Conservation (phyloP, 2,888 invertebrate species). For the Onthophagus sagittarius region DNA sequence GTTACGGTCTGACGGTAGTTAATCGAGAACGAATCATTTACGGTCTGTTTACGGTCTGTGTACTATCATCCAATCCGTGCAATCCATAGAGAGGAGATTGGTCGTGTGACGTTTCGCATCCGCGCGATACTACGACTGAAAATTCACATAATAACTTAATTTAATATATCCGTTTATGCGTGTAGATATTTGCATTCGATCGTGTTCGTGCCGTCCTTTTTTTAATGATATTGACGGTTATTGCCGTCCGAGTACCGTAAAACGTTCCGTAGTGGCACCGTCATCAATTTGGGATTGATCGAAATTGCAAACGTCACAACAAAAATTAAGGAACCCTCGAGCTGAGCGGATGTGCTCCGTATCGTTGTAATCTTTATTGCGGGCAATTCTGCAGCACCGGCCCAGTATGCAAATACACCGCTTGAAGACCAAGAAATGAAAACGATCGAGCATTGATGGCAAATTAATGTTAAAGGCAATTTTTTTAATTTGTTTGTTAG, state of each 20-base stretch:
- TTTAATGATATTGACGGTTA: background rate
- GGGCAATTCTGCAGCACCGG: background rate
- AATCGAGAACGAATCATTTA: background rate
- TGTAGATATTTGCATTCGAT: background rate
- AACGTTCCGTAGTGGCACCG: background rate
- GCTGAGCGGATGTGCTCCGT: background rate
- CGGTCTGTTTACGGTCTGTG: background rate
- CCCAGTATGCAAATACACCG: background rate
- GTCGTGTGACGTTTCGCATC: background rate
- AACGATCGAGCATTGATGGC: background rate
- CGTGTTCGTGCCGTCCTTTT: background rate
- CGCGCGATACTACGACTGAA: background rate
- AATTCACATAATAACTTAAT: background rate
- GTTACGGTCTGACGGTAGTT: background rate
- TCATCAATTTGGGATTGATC: background rate
- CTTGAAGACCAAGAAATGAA: background rate
- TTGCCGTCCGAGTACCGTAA: background rate
- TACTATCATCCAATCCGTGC: no score
- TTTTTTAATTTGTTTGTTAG: no score
- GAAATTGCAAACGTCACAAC: background rate
- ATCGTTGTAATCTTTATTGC: background rate
- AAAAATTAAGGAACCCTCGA: background rate
- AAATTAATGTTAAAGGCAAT: background rate
- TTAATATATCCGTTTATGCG: background rate
- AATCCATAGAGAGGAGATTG: background rate